Base-by-base conservation (phyloP, 2,888 invertebrate species). In the Aquatica leii region DNA sequence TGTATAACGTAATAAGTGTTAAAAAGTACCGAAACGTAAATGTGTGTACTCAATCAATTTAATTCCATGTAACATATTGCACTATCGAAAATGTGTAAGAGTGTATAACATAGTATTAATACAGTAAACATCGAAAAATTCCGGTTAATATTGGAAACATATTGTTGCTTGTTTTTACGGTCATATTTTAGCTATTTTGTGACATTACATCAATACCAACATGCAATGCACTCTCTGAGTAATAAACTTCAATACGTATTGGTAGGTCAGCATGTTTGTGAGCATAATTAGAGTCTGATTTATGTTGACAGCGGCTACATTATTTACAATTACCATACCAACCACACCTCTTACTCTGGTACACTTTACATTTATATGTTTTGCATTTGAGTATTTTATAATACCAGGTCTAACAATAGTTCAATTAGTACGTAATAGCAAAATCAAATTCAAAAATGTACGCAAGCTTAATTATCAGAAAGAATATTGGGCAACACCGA, bases 301-400 rank as follows among this genome's bases (percentile, higher is more conserved):
- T 81, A 81, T 78, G 75, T 72, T 72, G 73, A 75, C 72, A 72
- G 72, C 73, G 69, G 76, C 73, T 71, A 77, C 79, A 81, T 81
- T 80, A 80, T 73, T 81, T 80, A 79, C 78, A 80, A 80, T 81
- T 80, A 81, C 78, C 79, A 78, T 79, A 78, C 77, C 76, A 71
- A 73, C 78, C 78, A 76, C 79, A 77, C 78, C 80, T 78, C 77
- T 76, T 73, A 75, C 75, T 75, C 71, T 74, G 73, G 74, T 72
- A 72, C 73, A 74, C 71, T 72, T 73, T 71, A 69, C 71, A 69
- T 50, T 70, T 67, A 68, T 24, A 17, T 43, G 8, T 43, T 43
- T 15, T 17, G 14, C 43, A 43, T 43, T 43, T n/a, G 3, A 17
- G 8, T 24, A 24, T 6, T 2, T 4, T 24, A 6, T 24, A 24